Evolutionary conservation across 2,888 invertebrate species (phyloP).

Genomic region (Sicus ferrugineus): DNA sequence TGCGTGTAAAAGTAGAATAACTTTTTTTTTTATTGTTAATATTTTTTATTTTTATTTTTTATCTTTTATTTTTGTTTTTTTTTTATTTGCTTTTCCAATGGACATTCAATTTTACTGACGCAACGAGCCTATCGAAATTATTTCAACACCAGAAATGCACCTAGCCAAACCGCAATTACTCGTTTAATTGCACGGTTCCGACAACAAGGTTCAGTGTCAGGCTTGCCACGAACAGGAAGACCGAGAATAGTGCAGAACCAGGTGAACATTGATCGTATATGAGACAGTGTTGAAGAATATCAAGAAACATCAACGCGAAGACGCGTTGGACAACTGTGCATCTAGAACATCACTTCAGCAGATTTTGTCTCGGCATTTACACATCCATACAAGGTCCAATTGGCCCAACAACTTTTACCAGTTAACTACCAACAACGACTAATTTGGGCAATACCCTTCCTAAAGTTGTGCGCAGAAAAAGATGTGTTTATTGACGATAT

Average conservation of each 20-base stretch:
- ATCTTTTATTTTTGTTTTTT: no score
- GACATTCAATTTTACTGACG: slow-evolving; percentile 23
- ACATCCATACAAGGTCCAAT: slow-evolving; percentile 29
- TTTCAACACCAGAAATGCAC: slow-evolving; percentile 25
- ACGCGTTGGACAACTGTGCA: slow-evolving; percentile 2
- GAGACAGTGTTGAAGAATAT: slow-evolving; percentile 18
- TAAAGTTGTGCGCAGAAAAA: slow-evolving; percentile 26
- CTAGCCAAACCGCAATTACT: slow-evolving; percentile 21
- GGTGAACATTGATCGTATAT: slow-evolving; percentile 19
- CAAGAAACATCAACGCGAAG: slow-evolving; percentile 18
- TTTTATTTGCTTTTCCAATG: slow-evolving; percentile 6
- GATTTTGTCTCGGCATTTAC: slow-evolving; percentile 24
- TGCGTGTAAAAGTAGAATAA: no score
- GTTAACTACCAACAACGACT: slow-evolving; percentile 25
- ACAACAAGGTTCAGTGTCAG: slow-evolving; percentile 30
- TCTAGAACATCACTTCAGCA: slow-evolving; percentile 66
- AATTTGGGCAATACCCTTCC: slow-evolving; percentile 28
- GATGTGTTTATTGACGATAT: slow-evolving; percentile 64
- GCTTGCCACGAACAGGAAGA: slow-evolving; percentile 31
- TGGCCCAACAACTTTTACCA: slow-evolving; percentile 25
- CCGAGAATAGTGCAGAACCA: slow-evolving; percentile 31
- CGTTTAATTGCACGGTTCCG: slow-evolving; percentile 23
- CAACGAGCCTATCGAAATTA: slow-evolving; percentile 24
- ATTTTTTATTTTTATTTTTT: no score
- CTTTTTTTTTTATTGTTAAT: no score